Base-by-base conservation (phyloP, 1,140 invertebrate species). In the Sitophilus oryzae region DNA sequence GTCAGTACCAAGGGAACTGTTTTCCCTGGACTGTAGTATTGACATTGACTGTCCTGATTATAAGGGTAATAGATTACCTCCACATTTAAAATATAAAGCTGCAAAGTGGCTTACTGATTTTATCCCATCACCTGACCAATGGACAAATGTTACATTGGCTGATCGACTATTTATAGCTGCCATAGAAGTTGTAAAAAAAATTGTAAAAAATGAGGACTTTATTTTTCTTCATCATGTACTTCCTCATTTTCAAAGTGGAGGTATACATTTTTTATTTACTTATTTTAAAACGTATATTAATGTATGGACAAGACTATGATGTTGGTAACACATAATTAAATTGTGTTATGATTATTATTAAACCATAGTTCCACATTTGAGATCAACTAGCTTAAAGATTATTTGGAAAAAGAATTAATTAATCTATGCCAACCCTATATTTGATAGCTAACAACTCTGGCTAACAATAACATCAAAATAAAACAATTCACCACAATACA, bases 21-120 rank as follows among this genome's bases (percentile, higher is more conserved):
- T 80, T 10, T 66, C 71, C n/a, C 59, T 85, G 18, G 76, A 83
- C 41, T 66, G 66, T 3, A 73, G 73, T 34, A 62, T 77, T 0
- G 73, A 76, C 52, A 71, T 84, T 64, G 82, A 84, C 63, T 70
- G 77, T 25, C 73, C 77, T 2, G 66, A 78, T 34, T 84, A 83
- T 60, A 63, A 62, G 19, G 82, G 80, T 2, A 72, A 73, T 22
- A 64, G 74, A 20, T 62, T 84, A 15, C 50, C 60, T 6, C 59
- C 69, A 1, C 65, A 67, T 15, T 16, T 69, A 30, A 60, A 68
- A 18, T 58, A 59, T 11, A 73, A 66, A 40, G 65, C 79, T 51
- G 62, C 68, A 1, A 78, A 78, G 59, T 66, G 71, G 52, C 62
- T 71, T 14, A 71, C 69, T 0, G 71, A 76, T 22, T 76, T 71